Percentiles rank a stretch among this genome's conserved stretches.
These are phyloP conservation scores for Indicator indicator DNA, from an alignment of 2,113 vertebrate genomes.

Conservation along the genomic window DNA sequence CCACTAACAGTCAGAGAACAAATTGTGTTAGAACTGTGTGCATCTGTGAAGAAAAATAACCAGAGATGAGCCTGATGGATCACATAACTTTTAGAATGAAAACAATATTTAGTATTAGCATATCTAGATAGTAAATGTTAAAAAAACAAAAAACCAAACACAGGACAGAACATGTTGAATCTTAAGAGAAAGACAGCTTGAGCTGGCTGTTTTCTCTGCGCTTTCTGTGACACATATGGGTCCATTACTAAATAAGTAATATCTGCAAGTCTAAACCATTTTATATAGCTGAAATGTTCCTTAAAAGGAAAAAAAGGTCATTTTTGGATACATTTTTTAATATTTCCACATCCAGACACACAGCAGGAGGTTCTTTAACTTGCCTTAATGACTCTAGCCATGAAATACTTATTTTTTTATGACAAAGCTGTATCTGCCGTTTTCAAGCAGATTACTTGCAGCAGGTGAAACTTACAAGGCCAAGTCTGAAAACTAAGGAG, in stretches of 20 bases:
- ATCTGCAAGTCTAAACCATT: background rate
- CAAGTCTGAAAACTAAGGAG: background rate
- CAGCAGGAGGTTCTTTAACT: background rate
- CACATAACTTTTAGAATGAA: background rate
- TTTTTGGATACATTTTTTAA: background rate
- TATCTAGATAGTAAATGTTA: background rate
- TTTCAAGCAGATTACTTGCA: background rate
- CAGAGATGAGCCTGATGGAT: background rate
- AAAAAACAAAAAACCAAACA: background rate
- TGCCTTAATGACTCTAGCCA: background rate
- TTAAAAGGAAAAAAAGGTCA: background rate
- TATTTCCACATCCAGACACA: background rate
- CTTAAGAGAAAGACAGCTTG: background rate
- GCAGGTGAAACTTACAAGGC: background rate
- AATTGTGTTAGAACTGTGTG: conserved; percentile 48
- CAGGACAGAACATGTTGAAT: background rate
- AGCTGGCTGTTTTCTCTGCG: background rate
- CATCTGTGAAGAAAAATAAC: conserved; percentile 47
- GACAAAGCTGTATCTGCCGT: background rate
- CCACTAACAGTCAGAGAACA: conserved; percentile 77
- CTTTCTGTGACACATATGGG: background rate
- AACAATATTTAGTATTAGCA: background rate
- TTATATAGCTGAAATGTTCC: background rate
- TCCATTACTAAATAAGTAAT: background rate
- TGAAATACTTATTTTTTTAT: background rate